Evolutionary conservation across 2,888 invertebrate species (phyloP).

Genomic region (Epirrita christyi): DNA sequence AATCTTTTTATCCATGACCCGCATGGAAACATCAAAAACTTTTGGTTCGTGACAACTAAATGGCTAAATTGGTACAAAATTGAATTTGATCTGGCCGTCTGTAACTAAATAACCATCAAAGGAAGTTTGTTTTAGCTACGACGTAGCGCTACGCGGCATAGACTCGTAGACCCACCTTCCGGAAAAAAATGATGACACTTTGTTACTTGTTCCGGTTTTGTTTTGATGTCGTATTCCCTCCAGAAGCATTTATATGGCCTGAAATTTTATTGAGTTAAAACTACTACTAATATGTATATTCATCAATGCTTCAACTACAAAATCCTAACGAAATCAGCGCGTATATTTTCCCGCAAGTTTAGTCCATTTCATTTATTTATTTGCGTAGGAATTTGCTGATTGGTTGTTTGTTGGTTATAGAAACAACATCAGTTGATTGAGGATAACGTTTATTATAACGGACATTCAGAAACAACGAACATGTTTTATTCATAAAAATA

Average conservation of each 20-base stretch:
- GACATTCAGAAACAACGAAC: constrained; percentile 6
- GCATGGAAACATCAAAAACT: constrained; percentile 9
- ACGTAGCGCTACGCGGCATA: constrained; percentile 17
- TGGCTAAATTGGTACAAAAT: constrained; percentile 26
- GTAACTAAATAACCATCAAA: constrained; percentile 35
- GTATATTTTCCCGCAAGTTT: constrained; percentile 19
- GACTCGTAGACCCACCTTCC: constrained; percentile 14
- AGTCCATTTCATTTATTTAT: constrained; percentile 16
- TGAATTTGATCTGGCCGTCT: constrained; percentile 27
- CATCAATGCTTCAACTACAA: too few species aligned
- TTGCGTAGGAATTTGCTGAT: constrained; percentile 36
- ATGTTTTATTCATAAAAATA: constrained; percentile 29
- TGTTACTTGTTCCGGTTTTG: background rate
- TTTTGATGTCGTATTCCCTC: background rate
- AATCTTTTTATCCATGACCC: constrained; percentile 13
- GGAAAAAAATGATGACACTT: background rate
- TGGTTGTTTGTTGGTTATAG: constrained; percentile 33
- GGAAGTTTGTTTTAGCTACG: constrained; percentile 21
- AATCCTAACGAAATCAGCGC: constrained; percentile 16
- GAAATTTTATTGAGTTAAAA: too few species aligned
- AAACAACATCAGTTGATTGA: constrained; percentile 42
- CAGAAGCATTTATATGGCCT: too few species aligned
- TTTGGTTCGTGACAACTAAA: constrained; percentile 16
- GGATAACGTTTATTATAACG: constrained; percentile 40
- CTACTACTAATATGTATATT: too few species aligned